These are phyloP conservation scores for Python bivittatus DNA, from an alignment of 2,113 vertebrate genomes.

Conservation along the genomic window DNA sequence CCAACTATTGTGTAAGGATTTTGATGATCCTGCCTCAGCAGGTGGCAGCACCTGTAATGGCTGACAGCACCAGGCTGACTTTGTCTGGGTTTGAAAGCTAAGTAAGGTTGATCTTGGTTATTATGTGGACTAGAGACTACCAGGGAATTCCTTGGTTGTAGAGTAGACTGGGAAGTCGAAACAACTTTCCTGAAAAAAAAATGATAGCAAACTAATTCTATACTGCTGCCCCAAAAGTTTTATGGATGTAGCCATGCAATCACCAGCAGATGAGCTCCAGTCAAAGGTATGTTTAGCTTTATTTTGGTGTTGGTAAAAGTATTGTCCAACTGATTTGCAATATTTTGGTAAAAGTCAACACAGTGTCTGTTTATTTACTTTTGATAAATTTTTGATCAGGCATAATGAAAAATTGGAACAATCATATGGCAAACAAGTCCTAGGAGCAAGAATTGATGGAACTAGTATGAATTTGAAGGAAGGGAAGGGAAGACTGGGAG, in stretches of 20 bases:
- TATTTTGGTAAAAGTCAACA: background rate
- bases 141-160: background rate
- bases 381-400: background rate
- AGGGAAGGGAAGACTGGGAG: background rate
- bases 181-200: background rate
- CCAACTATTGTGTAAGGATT: background rate
- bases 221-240: background rate
- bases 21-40: background rate
- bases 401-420: background rate
- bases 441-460: background rate
- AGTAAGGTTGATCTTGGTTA: background rate
- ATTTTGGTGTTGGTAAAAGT: background rate
- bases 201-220: background rate
- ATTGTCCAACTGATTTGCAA: background rate
- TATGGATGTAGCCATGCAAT: background rate
- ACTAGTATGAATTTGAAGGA: background rate
- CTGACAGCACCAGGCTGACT: background rate
- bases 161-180: background rate
- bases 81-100: background rate
- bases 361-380: background rate
- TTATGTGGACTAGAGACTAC: background rate
- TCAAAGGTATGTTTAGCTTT: background rate
- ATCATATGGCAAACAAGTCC: background rate
- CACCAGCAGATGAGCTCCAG: background rate
- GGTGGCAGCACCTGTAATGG: background rate